phyloP scores from a whole-genome alignment of 2,797 vertebrate genomes.

The Acridotheres tristis region DNA sequence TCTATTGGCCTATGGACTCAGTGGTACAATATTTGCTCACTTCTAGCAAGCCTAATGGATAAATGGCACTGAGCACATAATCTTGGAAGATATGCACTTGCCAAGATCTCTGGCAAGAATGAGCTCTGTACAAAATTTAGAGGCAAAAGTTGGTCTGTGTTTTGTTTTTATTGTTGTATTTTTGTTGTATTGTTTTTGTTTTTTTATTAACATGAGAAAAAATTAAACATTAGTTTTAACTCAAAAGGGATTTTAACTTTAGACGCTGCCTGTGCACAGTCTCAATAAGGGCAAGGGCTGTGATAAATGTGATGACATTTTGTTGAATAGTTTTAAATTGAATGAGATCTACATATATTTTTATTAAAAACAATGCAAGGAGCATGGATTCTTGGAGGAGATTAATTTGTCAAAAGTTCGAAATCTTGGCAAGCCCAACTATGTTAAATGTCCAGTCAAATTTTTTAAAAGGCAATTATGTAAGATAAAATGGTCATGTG shows the following conservation, averaged over 20 bases:
- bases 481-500: neutral
- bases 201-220: neutral
- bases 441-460: neutral
- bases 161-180: neutral
- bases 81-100: neutral
- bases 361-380: neutral
- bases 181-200: neutral
- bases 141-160: neutral
- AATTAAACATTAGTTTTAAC: constrained; percentile 15
- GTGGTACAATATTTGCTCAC: neutral
- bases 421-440: neutral
- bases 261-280: neutral
- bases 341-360: constrained; percentile 26
- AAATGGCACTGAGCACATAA: neutral
- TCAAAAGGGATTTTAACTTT: neutral
- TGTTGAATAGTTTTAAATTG: constrained; percentile 6
- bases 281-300: neutral
- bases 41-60: constrained; percentile 11
- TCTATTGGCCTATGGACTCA: neutral
- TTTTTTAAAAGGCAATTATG: neutral
- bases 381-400: neutral
- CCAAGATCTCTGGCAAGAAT: neutral
- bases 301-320: constrained; percentile 15
- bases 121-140: neutral
- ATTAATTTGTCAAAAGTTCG: neutral